These are phyloP conservation scores for Psittacula cyanocephala DNA, from an alignment of 2,113 vertebrate species.

Conservation along the genomic window DNA sequence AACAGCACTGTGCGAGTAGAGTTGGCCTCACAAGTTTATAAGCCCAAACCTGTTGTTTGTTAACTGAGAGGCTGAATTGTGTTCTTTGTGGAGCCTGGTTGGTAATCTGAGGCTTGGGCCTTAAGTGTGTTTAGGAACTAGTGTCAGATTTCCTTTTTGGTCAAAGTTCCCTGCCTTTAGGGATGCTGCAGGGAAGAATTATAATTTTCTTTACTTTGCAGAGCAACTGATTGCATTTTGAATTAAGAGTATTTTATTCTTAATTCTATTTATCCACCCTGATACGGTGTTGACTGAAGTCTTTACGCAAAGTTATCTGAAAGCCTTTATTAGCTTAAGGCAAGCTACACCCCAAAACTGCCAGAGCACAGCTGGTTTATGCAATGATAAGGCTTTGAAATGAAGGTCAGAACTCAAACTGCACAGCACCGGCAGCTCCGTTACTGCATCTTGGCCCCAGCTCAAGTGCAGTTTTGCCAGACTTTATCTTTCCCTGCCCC, in stretches of 20 bases:
- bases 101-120: neutral
- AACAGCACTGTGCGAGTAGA: neutral
- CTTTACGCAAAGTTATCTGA: conserved; percentile 59
- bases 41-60: neutral
- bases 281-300: conserved; percentile 14
- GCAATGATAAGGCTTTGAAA: conserved; percentile 13
- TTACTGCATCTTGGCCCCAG: neutral
- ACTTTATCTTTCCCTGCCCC: neutral
- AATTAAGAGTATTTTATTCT: conserved; percentile 36
- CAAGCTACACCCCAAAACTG: conserved; percentile 48
- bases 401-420: conserved; percentile 41
- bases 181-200: neutral
- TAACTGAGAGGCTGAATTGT: neutral
- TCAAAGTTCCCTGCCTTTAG: neutral
- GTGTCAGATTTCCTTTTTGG: neutral
- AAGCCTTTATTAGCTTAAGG: conserved; percentile 46
- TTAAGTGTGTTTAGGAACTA: neutral
- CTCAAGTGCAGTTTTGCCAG: neutral
- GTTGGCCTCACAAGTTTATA: neutral
- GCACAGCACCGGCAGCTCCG: neutral
- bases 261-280: conserved; percentile 1
- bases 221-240: conserved; percentile 17
- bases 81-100: neutral
- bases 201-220: neutral
- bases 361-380: neutral